Evolutionary conservation across 2,888 invertebrate genomes (phyloP).

Genomic region (Thymelicus lineola): DNA sequence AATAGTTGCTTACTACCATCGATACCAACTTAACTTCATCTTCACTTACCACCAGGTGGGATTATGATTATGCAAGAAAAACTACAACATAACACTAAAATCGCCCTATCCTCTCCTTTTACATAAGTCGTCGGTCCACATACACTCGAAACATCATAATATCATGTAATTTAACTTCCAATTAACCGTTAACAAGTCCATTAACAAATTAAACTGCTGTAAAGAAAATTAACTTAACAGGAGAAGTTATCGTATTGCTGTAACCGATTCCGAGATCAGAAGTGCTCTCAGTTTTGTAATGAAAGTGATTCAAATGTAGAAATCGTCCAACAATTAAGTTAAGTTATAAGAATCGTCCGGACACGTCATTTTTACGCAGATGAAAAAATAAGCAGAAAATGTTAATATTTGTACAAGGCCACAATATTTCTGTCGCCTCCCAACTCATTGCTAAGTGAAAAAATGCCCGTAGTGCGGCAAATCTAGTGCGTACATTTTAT

Average conservation of each 20-base stretch:
- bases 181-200: constrained; percentile 37
- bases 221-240: constrained; percentile 23
- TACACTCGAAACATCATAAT: neutral
- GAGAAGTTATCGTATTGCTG: constrained; percentile 25
- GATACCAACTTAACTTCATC: too few relatives aligned
- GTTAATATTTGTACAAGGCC: too few relatives aligned
- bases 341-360: constrained; percentile 46
- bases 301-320: constrained; percentile 50
- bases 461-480: too few relatives aligned
- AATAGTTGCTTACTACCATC: too few relatives aligned
- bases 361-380: neutral
- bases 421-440: too few relatives aligned
- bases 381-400: too few relatives aligned
- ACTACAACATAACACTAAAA: too few relatives aligned
- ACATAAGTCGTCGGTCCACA: neutral
- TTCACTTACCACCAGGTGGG: too few relatives aligned
- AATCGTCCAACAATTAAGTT: constrained; percentile 33
- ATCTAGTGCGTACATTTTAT: too few relatives aligned
- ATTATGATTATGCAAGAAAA: too few relatives aligned
- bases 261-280: constrained; percentile 33
- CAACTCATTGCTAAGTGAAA: too few relatives aligned
- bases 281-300: constrained; percentile 38
- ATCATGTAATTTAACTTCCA: constrained; percentile 10
- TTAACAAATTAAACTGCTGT: constrained; percentile 41
- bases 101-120: neutral